phyloP scores from a whole-genome alignment of 2,113 vertebrate species.

The Ctenomys sociabilis region DNA sequence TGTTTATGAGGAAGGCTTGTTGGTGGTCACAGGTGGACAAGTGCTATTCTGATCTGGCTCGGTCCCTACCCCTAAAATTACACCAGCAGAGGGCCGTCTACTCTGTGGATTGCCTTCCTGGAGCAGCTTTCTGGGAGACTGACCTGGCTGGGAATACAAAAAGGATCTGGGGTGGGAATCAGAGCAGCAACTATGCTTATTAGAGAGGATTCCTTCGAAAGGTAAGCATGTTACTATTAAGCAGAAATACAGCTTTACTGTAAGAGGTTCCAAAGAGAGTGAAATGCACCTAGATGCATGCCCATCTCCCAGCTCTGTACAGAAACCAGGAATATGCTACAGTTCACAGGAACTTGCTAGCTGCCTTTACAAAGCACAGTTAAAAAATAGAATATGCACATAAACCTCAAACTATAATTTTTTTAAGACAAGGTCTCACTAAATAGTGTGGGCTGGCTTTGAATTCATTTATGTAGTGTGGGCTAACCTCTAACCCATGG shows the following conservation, averaged over 20 bases:
- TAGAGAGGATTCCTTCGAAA: slow-evolving; percentile 5
- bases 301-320: neutral
- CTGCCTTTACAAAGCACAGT: slow-evolving; percentile 35
- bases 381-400: slow-evolving; percentile 12
- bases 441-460: neutral
- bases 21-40: slow-evolving; percentile 39
- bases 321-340: slow-evolving; percentile 2
- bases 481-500: neutral
- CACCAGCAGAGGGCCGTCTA: slow-evolving; percentile 78
- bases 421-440: neutral
- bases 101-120: slow-evolving; percentile 61
- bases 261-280: slow-evolving; percentile 28
- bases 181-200: slow-evolving; percentile 29
- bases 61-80: slow-evolving; percentile 61
- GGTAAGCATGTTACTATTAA: slow-evolving; percentile 20
- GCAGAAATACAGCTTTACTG: slow-evolving; percentile 5
- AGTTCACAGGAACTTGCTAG: neutral
- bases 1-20: slow-evolving; percentile 25
- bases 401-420: neutral
- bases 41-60: slow-evolving; percentile 1
- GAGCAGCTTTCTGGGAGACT: slow-evolving; percentile 56
- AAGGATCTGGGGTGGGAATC: neutral
- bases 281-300: slow-evolving; percentile 31
- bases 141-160: neutral
- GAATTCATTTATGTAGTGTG: neutral